These are phyloP conservation scores for Caenorhabditis sp. DNA, from an alignment of 2,888 invertebrate species.

Conservation along the genomic window DNA sequence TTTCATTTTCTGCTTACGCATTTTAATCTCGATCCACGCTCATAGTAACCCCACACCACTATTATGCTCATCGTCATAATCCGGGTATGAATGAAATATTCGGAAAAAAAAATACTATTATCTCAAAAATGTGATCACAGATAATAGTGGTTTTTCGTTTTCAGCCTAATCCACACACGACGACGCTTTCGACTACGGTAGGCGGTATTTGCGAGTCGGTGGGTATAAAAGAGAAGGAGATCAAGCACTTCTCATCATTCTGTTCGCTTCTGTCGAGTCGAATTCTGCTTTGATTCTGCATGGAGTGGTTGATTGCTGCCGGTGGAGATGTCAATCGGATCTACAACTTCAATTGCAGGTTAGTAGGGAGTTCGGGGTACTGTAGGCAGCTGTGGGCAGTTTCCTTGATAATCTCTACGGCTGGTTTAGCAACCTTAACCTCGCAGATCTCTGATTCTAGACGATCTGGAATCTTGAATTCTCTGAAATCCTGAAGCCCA, in stretches of 20 bases:
- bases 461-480: too few relatives aligned
- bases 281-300: background rate
- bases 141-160: too few relatives aligned
- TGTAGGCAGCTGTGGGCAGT: too few relatives aligned
- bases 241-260: too few relatives aligned
- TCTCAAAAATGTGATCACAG: too few relatives aligned
- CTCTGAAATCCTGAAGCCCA: too few relatives aligned
- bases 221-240: background rate
- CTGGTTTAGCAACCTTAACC: too few relatives aligned
- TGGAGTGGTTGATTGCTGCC: conserved; percentile 52
- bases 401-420: too few relatives aligned
- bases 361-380: background rate
- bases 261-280: background rate
- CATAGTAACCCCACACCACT: background rate
- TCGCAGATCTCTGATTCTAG: too few relatives aligned
- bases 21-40: conserved; percentile 1
- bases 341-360: conserved; percentile 60
- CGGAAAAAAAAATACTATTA: too few relatives aligned
- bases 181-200: too few relatives aligned
- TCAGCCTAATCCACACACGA: too few relatives aligned
- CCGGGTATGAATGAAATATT: background rate
- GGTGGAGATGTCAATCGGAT: conserved; percentile 55
- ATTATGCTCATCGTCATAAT: background rate
- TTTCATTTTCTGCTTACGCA: background rate
- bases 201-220: background rate